Base-by-base conservation (phyloP, 2,113 vertebrate genomes). In the Melanocharis versteri region DNA sequence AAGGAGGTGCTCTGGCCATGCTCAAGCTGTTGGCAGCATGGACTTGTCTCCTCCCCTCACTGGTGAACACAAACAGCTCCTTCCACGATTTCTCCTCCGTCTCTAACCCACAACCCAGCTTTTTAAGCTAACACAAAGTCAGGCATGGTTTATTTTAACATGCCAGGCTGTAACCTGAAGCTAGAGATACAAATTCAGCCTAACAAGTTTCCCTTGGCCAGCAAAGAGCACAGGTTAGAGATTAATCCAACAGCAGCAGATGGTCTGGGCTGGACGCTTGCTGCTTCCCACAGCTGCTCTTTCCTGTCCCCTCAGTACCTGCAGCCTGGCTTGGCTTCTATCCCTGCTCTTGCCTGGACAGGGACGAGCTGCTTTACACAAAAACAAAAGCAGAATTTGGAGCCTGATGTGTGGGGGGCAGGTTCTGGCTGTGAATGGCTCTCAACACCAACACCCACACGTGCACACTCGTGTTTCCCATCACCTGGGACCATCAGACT, bases 161-260 rank as follows among this genome's bases (percentile, higher is more conserved):
- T 54, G 54, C 66, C 85, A 73, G 79, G 40, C 58, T 83, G 90
- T 66, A 92, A 94, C 35, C 60, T 93, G 76, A 92, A 91, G 42
- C 94, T 53, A 33, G 62, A 94, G 58, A 45, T 28, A 66, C 80
- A 94, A 88, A 95, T 77, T 94, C 86, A 95, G 39, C 79, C 54
- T 65, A 85, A 53, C 79, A 86, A 81, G 53, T 88, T 93, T 58
- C 62, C 47, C 50, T 73, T 89, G 75, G 92, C 88, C 68, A 62
- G 54, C 64, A 70, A 58, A 93, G 88, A 86, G 54, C 62, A 39
- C 86, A 77, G 89, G 88, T 92, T 94, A 93, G 86, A 77, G 54
- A 95, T 92, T 77, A 90, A 90, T 93, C 85, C 62, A 45, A 83
- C 50, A 89, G 68, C 88, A 90, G 88, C 94, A 95, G 71, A 93